Conservation (phyloP, 2,797 vertebrate genomes). For the Dicrostonyx torquatus region DNA sequence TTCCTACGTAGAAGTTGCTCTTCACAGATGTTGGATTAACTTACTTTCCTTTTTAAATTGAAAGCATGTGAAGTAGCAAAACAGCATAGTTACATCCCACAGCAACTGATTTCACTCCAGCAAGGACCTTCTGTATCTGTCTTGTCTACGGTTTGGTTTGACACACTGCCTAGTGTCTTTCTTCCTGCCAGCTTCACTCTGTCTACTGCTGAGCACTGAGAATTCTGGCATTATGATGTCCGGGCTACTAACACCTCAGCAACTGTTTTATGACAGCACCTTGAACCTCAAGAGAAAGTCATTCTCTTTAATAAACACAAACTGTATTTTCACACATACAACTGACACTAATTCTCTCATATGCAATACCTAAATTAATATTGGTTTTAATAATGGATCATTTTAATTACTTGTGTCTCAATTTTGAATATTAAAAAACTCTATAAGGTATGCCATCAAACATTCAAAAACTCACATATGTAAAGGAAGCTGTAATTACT, state of each 20-base stretch:
- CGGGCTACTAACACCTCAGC: background rate
- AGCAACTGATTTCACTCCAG: background rate
- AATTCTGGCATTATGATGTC: background rate
- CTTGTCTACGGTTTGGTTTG: background rate
- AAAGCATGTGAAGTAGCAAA: background rate
- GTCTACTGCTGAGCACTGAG: background rate
- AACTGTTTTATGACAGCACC: background rate
- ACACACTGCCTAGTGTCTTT: background rate
- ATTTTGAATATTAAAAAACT: background rate
- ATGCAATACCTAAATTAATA: background rate
- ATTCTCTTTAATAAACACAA: background rate
- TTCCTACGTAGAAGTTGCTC: background rate
- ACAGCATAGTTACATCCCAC: background rate
- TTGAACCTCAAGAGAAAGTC: background rate
- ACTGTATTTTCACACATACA: background rate
- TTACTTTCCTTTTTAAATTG: slow-evolving; percentile 5
- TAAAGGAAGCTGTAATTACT: background rate
- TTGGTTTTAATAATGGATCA: background rate
- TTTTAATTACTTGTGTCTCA: background rate
- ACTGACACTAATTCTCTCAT: background rate
- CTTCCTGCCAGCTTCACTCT: background rate
- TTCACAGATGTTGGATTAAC: background rate
- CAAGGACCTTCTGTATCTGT: background rate
- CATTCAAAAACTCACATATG: background rate
- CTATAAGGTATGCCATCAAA: background rate